Evolutionary conservation across 2,888 invertebrate genomes (phyloP), one percentile per base, ranked within the genome.

Genomic region (Cyrtodaria siliqua): DNA sequence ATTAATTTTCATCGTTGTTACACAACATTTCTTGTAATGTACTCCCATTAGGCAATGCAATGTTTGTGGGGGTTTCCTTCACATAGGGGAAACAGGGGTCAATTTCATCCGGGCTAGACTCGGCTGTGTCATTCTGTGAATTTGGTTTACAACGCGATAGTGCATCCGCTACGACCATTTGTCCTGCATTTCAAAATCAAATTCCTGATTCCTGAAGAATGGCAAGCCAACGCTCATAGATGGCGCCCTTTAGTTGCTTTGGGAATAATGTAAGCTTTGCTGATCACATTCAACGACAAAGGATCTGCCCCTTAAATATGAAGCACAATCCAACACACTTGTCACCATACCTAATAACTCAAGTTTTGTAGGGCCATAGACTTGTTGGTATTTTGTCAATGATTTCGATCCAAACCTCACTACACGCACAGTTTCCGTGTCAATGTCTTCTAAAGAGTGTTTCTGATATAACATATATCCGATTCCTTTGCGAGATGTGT

Each of bases 381-480:
- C 61, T 14, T 57, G 61, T 33, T 77, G 77, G 68, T 71, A 82
- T 61, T 73, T 64, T 18, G 53, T 61, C 18, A 78, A 27, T 0
- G 52, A 66, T 47, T 79, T 79, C 0, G 68, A 75, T 1, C 75
- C 61, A 61, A 79, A 76, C 18, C 73, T 16, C 14, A 79, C 62
- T 20, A 78, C 74, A 14, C 50, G 38, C n/a, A 44, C 18, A 9
- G n/a, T 27, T 16, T 38, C 61, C 38, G 70, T 55, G 6, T 33
- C 33, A 33, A 4, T 12, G 12, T 4, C 4, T 8, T 33, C 12
- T 4, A 12, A 8, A 20, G 49, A 57, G 44, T 76, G 72, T 23
- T 69, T 47, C 27, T 80, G 80, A 26, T 81, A 79, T 2, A 82
- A 33, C 76, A 84, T 79, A 29, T 68, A 84, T 9, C 80, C 80